phyloP scores from a whole-genome alignment of 2,797 vertebrate species.

The Pangasius sanitwongsei region DNA sequence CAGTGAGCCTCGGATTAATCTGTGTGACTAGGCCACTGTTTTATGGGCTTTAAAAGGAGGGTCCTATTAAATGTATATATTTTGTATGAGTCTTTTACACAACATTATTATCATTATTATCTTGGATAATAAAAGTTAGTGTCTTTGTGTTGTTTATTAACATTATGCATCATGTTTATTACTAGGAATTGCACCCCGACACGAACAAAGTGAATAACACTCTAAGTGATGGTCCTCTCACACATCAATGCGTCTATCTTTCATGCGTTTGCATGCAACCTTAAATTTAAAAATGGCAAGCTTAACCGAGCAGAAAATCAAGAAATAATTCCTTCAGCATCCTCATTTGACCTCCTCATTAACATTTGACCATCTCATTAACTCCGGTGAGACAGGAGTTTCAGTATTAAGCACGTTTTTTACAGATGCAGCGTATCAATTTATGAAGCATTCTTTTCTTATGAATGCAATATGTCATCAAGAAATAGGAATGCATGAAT shows the following conservation, averaged over 20 bases:
- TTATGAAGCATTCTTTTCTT: conserved; percentile 14
- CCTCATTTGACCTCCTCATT: conserved; percentile 26
- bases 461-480: not conserved
- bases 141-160: conserved; percentile 5
- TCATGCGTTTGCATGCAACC: not conserved
- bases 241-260: not conserved
- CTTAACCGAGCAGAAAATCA: conserved; percentile 35
- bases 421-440: not conserved
- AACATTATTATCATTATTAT: not conserved
- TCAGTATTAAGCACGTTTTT: not conserved
- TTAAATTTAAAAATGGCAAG: conserved; percentile 6
- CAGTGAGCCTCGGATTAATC: conserved; percentile 36
- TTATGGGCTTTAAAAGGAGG: conserved; percentile 16
- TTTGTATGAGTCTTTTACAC: conserved; percentile 27
- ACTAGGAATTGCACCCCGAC: not conserved
- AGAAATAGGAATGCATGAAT: not conserved
- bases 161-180: conserved; percentile 7
- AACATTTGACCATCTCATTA: conserved; percentile 9
- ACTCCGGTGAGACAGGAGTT: not conserved
- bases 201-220: not conserved
- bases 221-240: not conserved
- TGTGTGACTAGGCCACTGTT: conserved; percentile 31
- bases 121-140: conserved; percentile 38
- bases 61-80: conserved; percentile 8
- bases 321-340: conserved; percentile 24